Evolutionary conservation across 2,888 invertebrate species (phyloP), one percentile per base, ranked within the genome.

Genomic region (Unio delphinus): DNA sequence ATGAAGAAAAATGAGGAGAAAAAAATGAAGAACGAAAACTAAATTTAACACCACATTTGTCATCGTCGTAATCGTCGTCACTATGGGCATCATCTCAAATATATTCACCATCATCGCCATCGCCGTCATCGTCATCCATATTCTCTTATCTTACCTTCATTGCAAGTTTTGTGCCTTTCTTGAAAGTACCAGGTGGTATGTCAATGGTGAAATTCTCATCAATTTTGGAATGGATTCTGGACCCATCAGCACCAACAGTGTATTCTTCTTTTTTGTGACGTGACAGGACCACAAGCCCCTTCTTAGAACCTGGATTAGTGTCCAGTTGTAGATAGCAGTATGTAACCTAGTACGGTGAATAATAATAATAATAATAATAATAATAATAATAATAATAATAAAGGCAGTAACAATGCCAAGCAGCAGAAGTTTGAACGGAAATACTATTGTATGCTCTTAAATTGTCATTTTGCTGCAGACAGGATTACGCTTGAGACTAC

Each of bases 201-300:
- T 72, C 66, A 26, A 76, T 58, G 4, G 62, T 61, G 65, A 76
- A 76, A 26, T 70, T 57, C n/a, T 73, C 61, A 11, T 67, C 72
- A 58, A 76, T 72, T 26, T 67, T 68, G 18, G 76, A 76, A 55
- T 64, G 71, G 15, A 76, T 68, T 17, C 28, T n/a, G 45, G 64
- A 61, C 5, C 56, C 70, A 15, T 57, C 63, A 4, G 65, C 64
- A 0, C 59, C n/a, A 1, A 76, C 55, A 15, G 55, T 64, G 55
- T 65, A 69, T 11, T 72, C 70, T 58, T 76, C 76, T 23, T 61
- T 61, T 61, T 55, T 73, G 18, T 70, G 66, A 28, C 73, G 64
- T 8, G 68, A 61, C 54, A 65, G 60, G 8, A 76, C 61, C 23
- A 70, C 61, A 65, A 72, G 74, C 17, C 58, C 55, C 56, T 65